These are phyloP conservation scores for Brachionus rotundiformis DNA, from an alignment of 1,140 invertebrate genomes.

Conservation along the genomic window DNA sequence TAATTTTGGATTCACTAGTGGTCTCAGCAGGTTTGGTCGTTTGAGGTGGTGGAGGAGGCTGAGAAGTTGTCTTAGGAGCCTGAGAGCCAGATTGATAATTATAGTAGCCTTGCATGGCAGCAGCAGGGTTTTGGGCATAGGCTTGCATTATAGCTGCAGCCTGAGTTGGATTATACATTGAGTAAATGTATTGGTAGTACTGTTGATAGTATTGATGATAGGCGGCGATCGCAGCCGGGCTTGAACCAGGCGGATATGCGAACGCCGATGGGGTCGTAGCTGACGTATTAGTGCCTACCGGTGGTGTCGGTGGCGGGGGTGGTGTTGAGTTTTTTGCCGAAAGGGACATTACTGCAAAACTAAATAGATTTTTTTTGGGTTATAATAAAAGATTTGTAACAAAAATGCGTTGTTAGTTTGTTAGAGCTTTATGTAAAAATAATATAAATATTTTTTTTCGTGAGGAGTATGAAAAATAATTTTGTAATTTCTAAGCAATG, in stretches of 20 bases:
- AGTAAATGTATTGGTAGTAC: constrained; percentile 24
- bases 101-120: constrained; percentile 28
- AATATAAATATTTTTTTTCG: not conserved
- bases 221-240: not conserved
- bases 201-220: constrained; percentile 26
- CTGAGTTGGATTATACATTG: not conserved
- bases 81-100: not conserved
- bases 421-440: constrained; percentile 9
- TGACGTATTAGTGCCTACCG: not conserved
- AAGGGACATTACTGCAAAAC: not conserved
- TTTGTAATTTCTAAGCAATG: not conserved
- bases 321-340: not conserved
- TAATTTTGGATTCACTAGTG: not conserved
- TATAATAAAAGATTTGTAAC: not conserved
- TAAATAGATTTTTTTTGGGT: not conserved
- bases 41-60: not conserved
- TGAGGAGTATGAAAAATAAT: not conserved
- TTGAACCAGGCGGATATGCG: not conserved
- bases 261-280: not conserved
- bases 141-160: not conserved
- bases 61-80: not conserved
- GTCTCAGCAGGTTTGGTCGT: not conserved
- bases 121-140: not conserved
- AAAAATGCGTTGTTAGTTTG: constrained; percentile 33
- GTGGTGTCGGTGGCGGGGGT: not conserved